Percentiles rank a stretch among this genome's conserved stretches.
Evolutionary conservation across 2,888 invertebrate species (phyloP).

Genomic region (Gisinianus flammeolus): DNA sequence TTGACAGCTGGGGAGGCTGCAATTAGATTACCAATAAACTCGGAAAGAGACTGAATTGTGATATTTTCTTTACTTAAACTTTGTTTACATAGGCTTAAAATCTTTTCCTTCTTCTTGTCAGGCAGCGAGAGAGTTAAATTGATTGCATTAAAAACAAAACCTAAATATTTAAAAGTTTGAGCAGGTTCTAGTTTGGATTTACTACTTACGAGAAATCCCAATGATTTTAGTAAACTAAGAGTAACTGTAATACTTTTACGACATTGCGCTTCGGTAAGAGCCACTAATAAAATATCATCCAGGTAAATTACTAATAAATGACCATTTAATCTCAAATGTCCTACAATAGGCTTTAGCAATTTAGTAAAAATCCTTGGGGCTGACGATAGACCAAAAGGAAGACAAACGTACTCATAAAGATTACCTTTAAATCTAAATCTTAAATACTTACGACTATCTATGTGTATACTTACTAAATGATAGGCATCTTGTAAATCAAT

Average conservation of each 20-base stretch:
- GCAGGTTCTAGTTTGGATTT: background rate
- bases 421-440: constrained; percentile 32
- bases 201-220: constrained; percentile 21
- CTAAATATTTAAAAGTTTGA: constrained; percentile 11
- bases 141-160: constrained; percentile 26
- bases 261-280: background rate
- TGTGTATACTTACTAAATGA: constrained; percentile 30
- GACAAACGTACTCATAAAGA: constrained; percentile 32
- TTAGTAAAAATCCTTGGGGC: constrained; percentile 44
- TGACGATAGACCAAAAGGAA: constrained; percentile 38
- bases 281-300: constrained; percentile 40
- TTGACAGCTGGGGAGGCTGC: constrained; percentile 18
- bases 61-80: background rate
- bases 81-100: background rate
- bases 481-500: constrained; percentile 45
- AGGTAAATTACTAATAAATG: constrained; percentile 28
- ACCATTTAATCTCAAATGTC: constrained; percentile 25
- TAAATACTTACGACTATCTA: constrained; percentile 28
- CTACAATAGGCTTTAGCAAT: constrained; percentile 34
- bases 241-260: background rate
- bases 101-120: background rate
- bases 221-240: background rate
- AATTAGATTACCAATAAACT: constrained; percentile 9
- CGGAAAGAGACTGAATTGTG: background rate
- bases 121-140: background rate